These are phyloP conservation scores for Dipodomys stephensi DNA, from an alignment of 2,113 vertebrate species.

Conservation along the genomic window DNA sequence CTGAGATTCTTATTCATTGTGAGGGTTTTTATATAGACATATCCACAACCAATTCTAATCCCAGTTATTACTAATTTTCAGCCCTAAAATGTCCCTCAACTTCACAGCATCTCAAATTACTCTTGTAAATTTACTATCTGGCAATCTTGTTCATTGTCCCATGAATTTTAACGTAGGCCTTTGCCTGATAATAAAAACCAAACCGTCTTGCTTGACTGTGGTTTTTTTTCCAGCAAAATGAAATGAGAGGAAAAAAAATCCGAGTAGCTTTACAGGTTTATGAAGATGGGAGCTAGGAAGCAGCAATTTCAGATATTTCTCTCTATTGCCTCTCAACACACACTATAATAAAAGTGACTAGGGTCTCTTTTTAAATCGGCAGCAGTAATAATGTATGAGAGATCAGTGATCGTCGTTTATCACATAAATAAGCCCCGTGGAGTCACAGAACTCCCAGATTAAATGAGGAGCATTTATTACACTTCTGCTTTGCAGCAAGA, in stretches of 20 bases:
- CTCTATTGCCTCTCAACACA: conserved; percentile 62
- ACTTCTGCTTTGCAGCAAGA: conserved; percentile 81
- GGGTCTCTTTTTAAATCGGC: conserved; percentile 67
- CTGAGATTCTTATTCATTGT: background rate
- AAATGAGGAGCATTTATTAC: conserved; percentile 83
- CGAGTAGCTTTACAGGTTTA: background rate
- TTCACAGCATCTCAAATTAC: conserved; percentile 36
- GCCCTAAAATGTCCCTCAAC: conserved; percentile 1
- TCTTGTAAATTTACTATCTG: background rate
- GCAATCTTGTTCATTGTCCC: background rate
- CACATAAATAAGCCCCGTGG: conserved; percentile 68
- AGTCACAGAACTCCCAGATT: conserved; percentile 49
- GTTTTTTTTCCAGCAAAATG: conserved; percentile 64
- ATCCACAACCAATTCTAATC: background rate
- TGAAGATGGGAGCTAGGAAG: conserved; percentile 49
- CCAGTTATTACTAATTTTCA: conserved; percentile 55
- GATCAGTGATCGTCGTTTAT: conserved; percentile 72
- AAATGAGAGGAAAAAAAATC: background rate
- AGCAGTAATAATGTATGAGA: conserved; percentile 66
- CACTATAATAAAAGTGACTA: conserved; percentile 60
- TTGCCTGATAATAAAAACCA: background rate
- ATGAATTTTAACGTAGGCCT: conserved; percentile 53
- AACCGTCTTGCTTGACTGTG: conserved; percentile 38
- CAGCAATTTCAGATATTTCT: conserved; percentile 26
- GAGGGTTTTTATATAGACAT: background rate